A percentile compares a stretch with the other conserved stretches of the same genome.
Conservation (phyloP, 2,888 invertebrate genomes). For the Luperina nickerlii region DNA sequence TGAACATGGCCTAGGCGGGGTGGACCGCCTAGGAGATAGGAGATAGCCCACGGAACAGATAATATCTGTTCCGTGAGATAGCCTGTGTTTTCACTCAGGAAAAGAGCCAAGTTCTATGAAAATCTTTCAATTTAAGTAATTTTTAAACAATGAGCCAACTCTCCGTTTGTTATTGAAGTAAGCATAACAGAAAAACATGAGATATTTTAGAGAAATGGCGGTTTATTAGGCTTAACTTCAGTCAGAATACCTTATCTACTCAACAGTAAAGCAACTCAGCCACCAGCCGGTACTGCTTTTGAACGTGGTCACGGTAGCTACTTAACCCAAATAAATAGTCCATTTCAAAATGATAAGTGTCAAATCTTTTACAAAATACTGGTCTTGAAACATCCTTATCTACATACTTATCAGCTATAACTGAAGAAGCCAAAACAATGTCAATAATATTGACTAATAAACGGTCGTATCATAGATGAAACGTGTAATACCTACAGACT, state of each 20-base stretch:
- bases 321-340: slow-evolving; percentile 44
- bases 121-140: background rate
- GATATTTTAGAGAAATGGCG: background rate
- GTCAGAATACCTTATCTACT: background rate
- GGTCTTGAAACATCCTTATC: slow-evolving; percentile 38
- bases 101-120: background rate
- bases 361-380: background rate
- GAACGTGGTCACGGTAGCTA: background rate
- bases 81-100: background rate
- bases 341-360: slow-evolving; percentile 24
- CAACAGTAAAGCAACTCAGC: background rate
- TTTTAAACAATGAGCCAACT: background rate
- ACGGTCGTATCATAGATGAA: background rate
- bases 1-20: background rate
- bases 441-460: slow-evolving; percentile 3
- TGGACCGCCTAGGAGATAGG: background rate
- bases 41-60: no score
- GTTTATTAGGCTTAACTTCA: background rate
- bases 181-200: background rate
- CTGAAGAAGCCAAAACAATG: slow-evolving; percentile 32
- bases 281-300: background rate
- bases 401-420: slow-evolving; percentile 23
- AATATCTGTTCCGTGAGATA: no score
- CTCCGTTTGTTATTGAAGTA: background rate
- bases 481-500: background rate